Conservation (phyloP, 2,113 vertebrate species). For the Sardina pilchardus region DNA sequence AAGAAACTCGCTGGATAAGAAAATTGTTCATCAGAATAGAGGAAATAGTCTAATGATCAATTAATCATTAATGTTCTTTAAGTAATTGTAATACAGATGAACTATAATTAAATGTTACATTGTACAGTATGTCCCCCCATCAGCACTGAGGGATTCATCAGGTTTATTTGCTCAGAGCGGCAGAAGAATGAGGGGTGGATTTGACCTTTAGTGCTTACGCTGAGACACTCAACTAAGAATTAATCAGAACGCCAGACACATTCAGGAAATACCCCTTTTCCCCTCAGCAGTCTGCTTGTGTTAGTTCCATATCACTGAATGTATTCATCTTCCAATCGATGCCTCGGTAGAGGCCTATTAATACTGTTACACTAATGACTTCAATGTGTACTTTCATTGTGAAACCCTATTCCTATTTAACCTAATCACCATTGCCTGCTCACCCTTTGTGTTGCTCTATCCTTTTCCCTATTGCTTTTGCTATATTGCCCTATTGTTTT, state of each 20-base stretch:
- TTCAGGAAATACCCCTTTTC: not conserved
- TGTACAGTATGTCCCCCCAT: too few species aligned
- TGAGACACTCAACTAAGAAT: not conserved
- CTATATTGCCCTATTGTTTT: not conserved
- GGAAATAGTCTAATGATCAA: not conserved
- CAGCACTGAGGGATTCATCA: too few species aligned
- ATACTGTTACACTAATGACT: not conserved
- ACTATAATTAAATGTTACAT: too few species aligned
- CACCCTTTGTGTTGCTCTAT: not conserved
- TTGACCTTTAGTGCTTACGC: not conserved
- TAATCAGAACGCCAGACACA: not conserved
- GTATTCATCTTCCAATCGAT: not conserved
- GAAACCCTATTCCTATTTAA: not conserved
- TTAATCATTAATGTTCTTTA: not conserved
- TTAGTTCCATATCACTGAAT: not conserved
- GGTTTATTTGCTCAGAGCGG: too few species aligned
- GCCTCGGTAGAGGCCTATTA: not conserved
- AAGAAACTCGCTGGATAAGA: not conserved
- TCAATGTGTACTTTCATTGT: not conserved
- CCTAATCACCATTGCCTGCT: not conserved
- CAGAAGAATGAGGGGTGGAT: too few species aligned
- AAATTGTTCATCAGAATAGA: not conserved
- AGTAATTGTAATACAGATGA: not conserved
- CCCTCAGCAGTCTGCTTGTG: not conserved
- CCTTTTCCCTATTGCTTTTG: not conserved